Evolutionary conservation across 2,888 invertebrate species (phyloP), one percentile per base, ranked within the genome.

Genomic region (Caenorhabditis japonica): DNA sequence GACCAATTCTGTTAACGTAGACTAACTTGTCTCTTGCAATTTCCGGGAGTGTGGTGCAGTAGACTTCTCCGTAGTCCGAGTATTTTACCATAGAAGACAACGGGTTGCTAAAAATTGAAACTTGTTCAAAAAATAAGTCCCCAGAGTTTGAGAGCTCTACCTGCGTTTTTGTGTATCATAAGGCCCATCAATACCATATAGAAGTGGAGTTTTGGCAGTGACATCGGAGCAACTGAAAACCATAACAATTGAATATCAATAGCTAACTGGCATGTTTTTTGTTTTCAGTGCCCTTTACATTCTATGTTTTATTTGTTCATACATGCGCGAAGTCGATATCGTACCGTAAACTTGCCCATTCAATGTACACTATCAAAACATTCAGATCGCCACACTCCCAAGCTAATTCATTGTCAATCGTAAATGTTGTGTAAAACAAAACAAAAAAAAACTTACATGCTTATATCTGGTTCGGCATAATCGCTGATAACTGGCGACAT

Each of bases 1-100:
- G 70, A n/a, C 82, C 82, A 23, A 80, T 75, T 88, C 94, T 94
- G 69, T 94, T 93, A 82, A 94, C 91, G 92, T 94, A 93, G 82
- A 93, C 90, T 72, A 94, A 91, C 46, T 83, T 76, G 13, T 61
- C 62, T 12, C 80, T 51, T 19, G 75, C 77, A 56, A 83, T 80
- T 49, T 80, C 77, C 4, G 82, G 82, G 13, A 81, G 60, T 4
- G 77, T 78, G 0, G 80, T 77, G 47, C 70, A 70, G 49, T 80
- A 79, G 12, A 80, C 77, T 41, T 80, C 79, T 38, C 79, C 81
- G 64, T 83, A 81, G 51, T 76, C 80, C n/a, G 76, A 77, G 59
- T 76, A 83, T 36, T 75, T 77, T 1, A 68, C 73, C 33, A 76
- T 43, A 4, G 79, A 71, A 4, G 79, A 80, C 4, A 82, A 60